Percentiles rank a stretch among this genome's conserved stretches.
phyloP scores from a whole-genome alignment of 1,140 invertebrate species.

The Drosophila pandora region DNA sequence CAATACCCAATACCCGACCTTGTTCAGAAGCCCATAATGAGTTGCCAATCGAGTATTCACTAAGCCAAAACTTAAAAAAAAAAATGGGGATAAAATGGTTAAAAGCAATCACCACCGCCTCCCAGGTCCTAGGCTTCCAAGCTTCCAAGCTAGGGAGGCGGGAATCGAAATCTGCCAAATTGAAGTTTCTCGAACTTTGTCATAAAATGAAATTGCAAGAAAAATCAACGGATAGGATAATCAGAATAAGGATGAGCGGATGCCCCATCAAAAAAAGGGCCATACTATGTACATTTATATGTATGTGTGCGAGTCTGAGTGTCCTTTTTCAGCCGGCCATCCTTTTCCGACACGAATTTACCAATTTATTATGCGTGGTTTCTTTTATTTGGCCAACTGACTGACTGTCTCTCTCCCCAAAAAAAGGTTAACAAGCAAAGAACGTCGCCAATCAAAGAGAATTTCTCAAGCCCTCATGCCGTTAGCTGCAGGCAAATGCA shows the following conservation, averaged over 20 bases:
- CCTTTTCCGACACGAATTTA: conserved; percentile 29
- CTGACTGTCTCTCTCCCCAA: background rate
- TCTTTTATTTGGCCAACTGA: conserved; percentile 37
- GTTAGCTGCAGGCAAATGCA: conserved; percentile 50
- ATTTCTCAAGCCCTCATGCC: conserved; percentile 8
- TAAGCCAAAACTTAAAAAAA: conserved; percentile 39
- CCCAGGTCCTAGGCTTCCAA: background rate
- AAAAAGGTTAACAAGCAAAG: conserved; percentile 46
- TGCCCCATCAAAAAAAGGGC: conserved; percentile 56
- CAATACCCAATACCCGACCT: background rate
- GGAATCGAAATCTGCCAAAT: conserved; percentile 66
- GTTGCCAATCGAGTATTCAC: conserved; percentile 17
- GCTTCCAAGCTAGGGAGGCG: background rate
- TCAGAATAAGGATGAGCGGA: conserved; percentile 45
- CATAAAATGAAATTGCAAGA: conserved; percentile 72
- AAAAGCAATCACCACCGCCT: conserved; percentile 62
- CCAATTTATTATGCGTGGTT: conserved; percentile 56
- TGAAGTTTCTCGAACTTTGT: conserved; percentile 67
- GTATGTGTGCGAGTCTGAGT: conserved; percentile 32
- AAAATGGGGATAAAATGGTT: conserved; percentile 30
- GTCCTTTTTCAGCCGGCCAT: background rate
- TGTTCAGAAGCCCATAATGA: conserved; percentile 11
- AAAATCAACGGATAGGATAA: conserved; percentile 53
- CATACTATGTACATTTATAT: conserved; percentile 18
- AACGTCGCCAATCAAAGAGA: conserved; percentile 49